Evolutionary conservation across 2,797 vertebrate genomes (phyloP).

Genomic region (Tinamus major): DNA sequence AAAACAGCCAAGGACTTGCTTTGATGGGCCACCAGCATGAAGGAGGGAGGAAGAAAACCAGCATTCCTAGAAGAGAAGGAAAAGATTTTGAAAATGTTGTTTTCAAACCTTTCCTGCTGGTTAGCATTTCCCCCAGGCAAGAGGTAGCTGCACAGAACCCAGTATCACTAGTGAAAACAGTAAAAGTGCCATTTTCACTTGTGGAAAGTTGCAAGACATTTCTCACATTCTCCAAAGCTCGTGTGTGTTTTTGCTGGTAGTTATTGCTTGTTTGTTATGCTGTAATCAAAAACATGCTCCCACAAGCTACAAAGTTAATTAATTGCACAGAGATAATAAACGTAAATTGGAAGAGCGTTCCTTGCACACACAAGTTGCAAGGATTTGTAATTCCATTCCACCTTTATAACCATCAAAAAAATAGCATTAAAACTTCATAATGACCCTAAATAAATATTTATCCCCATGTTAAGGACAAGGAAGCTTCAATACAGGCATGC

Average conservation of each 20-base stretch:
- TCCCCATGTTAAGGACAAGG: background rate
- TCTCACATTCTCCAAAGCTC: background rate
- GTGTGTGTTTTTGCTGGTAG: background rate
- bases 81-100: background rate
- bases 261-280: background rate
- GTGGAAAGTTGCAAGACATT: background rate
- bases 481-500: constrained; percentile 1
- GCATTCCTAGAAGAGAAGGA: background rate
- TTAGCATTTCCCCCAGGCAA: background rate
- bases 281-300: background rate
- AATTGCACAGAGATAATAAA: constrained; percentile 32
- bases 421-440: background rate
- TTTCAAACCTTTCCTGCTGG: background rate
- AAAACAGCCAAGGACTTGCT: constrained; percentile 7
- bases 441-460: constrained; percentile 44
- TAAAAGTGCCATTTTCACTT: background rate
- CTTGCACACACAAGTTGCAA: background rate
- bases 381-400: background rate
- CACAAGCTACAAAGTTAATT: constrained; percentile 3
- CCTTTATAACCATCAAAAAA: background rate
- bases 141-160: accelerated
- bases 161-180: background rate
- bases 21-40: constrained; percentile 11
- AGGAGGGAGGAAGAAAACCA: background rate
- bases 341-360: constrained; percentile 15